Conservation (phyloP, 2,797 vertebrate genomes). For the Euphonia xanthogaster region DNA sequence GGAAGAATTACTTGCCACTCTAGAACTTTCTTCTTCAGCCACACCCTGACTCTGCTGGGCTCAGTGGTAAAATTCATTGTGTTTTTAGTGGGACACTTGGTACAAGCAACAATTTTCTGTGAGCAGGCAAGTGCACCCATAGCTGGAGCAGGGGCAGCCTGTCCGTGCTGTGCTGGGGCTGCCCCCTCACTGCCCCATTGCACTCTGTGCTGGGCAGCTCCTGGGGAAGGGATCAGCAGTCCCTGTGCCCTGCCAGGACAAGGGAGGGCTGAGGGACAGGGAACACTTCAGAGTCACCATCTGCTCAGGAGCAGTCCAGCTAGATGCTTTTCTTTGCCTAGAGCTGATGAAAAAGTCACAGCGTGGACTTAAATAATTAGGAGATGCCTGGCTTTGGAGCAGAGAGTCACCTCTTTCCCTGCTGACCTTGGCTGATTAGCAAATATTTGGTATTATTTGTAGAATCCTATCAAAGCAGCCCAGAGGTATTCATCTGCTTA, state of each 20-base stretch:
- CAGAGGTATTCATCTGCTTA: slow-evolving; percentile 31
- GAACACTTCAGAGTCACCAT: not conserved
- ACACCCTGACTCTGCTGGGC: not conserved
- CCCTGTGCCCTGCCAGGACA: not conserved
- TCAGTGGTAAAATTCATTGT: not conserved
- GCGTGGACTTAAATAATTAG: slow-evolving; percentile 49
- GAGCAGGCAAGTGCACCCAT: not conserved
- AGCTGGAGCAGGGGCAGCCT: fast-evolving
- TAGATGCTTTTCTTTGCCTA: not conserved
- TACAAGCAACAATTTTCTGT: fast-evolving
- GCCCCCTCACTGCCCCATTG: fast-evolving
- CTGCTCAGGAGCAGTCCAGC: not conserved
- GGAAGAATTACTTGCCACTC: not conserved
- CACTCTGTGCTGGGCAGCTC: not conserved
- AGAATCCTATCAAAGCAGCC: slow-evolving; percentile 43
- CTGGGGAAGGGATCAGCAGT: not conserved
- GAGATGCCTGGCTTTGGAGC: slow-evolving; percentile 27
- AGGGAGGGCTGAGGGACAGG: not conserved
- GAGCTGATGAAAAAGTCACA: slow-evolving; percentile 36
- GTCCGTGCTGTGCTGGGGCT: fast-evolving
- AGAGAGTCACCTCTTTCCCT: not conserved
- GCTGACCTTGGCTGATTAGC: slow-evolving; percentile 51
- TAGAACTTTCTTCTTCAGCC: not conserved
- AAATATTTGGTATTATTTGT: slow-evolving; percentile 51
- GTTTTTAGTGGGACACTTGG: not conserved